A percentile compares a stretch with the other conserved stretches of the same genome.
Conservation (phyloP, 2,888 invertebrate genomes). For the Diarsia rubi region DNA sequence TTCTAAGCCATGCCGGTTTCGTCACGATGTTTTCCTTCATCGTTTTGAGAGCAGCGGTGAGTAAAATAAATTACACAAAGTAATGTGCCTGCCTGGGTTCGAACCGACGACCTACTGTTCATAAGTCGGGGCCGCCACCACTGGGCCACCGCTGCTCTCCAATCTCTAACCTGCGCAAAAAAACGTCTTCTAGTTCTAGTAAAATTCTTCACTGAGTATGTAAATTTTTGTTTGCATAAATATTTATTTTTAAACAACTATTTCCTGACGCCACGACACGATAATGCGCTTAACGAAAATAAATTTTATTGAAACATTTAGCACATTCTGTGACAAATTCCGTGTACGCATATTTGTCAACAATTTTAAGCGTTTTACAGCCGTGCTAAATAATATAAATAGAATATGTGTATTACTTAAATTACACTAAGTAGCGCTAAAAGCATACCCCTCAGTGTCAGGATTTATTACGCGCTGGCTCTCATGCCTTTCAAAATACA, state of each 20-base stretch:
- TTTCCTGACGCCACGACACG: slow-evolving; percentile 4
- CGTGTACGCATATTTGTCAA: slow-evolving; percentile 34
- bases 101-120: too few species aligned
- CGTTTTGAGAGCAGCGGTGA: too few species aligned
- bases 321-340: slow-evolving; percentile 46
- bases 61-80: too few species aligned
- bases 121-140: too few species aligned
- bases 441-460: background rate
- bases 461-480: background rate
- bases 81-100: too few species aligned
- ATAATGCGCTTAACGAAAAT: slow-evolving; percentile 35
- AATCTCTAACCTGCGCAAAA: background rate
- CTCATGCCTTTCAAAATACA: background rate
- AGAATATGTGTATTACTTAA: slow-evolving; percentile 6
- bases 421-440: background rate
- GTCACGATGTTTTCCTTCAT: too few species aligned
- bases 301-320: slow-evolving; percentile 33
- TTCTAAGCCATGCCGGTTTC: too few species aligned
- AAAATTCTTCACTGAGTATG: background rate
- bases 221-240: background rate
- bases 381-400: slow-evolving; percentile 25
- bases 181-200: background rate
- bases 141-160: too few species aligned
- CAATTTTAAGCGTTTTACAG: background rate
- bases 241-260: slow-evolving; percentile 30